These are phyloP conservation scores for Leptopilina clavipes DNA, from an alignment of 1,140 invertebrate species.

Conservation along the genomic window DNA sequence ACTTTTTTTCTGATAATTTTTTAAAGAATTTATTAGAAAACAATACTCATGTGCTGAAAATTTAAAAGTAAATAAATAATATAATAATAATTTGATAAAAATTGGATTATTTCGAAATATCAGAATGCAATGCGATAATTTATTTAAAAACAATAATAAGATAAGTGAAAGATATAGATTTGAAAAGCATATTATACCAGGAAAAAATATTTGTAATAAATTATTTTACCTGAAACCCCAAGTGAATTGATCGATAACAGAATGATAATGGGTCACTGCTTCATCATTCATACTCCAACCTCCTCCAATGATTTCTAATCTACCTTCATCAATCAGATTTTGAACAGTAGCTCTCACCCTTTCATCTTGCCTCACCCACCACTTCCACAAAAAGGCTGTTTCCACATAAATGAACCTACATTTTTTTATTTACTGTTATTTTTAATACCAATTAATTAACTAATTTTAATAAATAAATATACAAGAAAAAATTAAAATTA, in stretches of 20 bases:
- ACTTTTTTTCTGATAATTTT: too few species aligned
- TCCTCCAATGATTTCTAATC: constrained; percentile 91
- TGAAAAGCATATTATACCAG: too few species aligned
- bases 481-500: not conserved
- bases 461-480: too few species aligned
- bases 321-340: constrained; percentile 81
- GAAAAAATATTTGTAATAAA: not conserved
- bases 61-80: too few species aligned
- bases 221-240: constrained; percentile 77
- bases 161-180: too few species aligned
- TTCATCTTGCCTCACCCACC: constrained; percentile 88
- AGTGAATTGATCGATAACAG: constrained; percentile 94
- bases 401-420: constrained; percentile 85
- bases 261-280: constrained; percentile 92
- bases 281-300: constrained; percentile 97
- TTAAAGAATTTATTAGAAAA: too few species aligned
- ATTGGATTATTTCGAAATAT: too few species aligned
- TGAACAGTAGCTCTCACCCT: constrained; percentile 76
- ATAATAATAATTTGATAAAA: too few species aligned
- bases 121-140: too few species aligned
- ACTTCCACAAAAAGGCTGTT: constrained; percentile 93
- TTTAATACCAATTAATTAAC: too few species aligned
- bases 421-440: not conserved
- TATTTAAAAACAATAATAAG: too few species aligned
- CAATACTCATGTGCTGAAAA: too few species aligned